Evolutionary conservation across 2,888 invertebrate genomes (phyloP), one percentile per base, ranked within the genome.

Genomic region (Protula sp.): DNA sequence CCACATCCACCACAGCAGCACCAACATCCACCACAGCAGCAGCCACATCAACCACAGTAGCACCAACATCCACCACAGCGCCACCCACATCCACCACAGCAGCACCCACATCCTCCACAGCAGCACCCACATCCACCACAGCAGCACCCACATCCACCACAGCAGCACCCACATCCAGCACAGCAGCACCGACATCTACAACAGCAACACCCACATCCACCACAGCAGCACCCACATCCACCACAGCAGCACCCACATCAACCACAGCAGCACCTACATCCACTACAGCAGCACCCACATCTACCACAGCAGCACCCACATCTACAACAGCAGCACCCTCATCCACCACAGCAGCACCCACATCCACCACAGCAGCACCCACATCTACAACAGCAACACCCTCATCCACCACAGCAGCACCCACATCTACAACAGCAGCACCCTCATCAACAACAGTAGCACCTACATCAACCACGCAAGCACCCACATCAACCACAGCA

Each of bases 151-250:
- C n/a, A 50, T 2, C 56, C 38, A 47, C 47, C 5, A 54, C 30
- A 45, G n/a, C 30, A 50, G 48, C 38, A 47, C 29, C 28, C 55
- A 51, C 55, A n/a, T 28, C 45, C 47, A 45, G 38, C 27, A n/a
- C 22, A 4, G 2, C 22, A 30, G 28, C 31, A 29, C n/a, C 52
- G 38, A 26, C 58, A 53, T 26, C 53, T 31, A 53, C 47, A 55
- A 24, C 47, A 55, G 27, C 38, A 53, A 19, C 31, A 52, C 24
- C 31, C 26, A 30, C 38, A 52, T 38, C 53, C 24, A 29, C 14
- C 45, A 53, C 48, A 55, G 24, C 60, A 54, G 22, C 61, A 61
- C 24, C 54, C 47, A 24, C 60, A 61, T 22, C 55, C 30, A 27
- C 54, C 5, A 31, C 60, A 60, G 14, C 60, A 53, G 28, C 53